Conservation (phyloP, 2,113 vertebrate species). For the Corythaeola cristata region DNA sequence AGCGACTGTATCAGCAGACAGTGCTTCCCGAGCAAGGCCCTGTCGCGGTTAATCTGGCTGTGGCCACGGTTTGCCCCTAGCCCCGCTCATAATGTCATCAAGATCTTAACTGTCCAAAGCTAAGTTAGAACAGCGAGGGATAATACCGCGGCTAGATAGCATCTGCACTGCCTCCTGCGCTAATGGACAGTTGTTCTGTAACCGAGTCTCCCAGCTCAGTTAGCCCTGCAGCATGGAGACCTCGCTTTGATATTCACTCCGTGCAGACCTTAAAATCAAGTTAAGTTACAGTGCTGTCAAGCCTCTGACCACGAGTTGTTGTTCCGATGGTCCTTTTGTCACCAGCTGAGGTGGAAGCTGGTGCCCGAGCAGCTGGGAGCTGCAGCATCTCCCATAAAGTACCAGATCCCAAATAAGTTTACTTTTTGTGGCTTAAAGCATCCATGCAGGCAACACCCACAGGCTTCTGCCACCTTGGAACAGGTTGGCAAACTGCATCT, state of each 20-base stretch:
- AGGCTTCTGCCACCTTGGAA: neutral
- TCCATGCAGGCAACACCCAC: neutral
- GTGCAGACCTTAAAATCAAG: neutral
- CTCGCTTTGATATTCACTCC: neutral
- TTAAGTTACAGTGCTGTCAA: neutral
- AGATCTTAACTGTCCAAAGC: constrained; percentile 48
- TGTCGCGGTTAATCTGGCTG: neutral
- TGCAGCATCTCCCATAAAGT: neutral
- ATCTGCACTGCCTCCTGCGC: constrained; percentile 42
- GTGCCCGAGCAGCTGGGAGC: neutral
- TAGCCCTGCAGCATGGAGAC: constrained; percentile 8
- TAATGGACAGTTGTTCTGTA: constrained; percentile 27
- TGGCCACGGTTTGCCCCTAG: constrained; percentile 39
- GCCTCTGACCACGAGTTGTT: neutral
- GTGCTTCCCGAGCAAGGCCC: neutral
- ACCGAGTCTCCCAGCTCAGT: neutral
- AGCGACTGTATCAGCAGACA: neutral
- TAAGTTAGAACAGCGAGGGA: constrained; percentile 23
- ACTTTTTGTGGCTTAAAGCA: neutral
- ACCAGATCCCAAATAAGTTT: neutral
- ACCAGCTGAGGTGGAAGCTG: neutral
- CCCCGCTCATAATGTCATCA: constrained; percentile 34
- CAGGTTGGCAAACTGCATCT: neutral
- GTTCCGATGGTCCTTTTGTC: neutral
- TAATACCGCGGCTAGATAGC: constrained; percentile 7